Conservation (phyloP, 2,888 invertebrate species). For the Koerneria pararmatus region DNA sequence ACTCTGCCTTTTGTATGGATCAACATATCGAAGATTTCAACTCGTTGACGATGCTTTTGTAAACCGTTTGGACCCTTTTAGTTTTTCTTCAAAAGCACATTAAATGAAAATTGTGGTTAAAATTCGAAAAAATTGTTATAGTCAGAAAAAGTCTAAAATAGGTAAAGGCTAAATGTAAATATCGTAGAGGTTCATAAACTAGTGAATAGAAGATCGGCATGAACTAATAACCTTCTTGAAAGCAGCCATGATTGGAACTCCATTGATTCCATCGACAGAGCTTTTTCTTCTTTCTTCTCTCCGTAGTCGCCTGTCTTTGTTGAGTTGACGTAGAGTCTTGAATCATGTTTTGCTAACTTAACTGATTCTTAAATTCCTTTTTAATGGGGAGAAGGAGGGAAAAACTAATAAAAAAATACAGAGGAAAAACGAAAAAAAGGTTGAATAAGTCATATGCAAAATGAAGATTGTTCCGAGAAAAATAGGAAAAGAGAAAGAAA, state of each 20-base stretch:
- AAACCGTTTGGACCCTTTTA: too few relatives aligned
- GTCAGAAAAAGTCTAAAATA: too few relatives aligned
- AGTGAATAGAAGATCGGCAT: slow-evolving; percentile 2
- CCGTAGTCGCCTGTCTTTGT: slow-evolving; percentile 16
- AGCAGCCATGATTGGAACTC: slow-evolving; percentile 42
- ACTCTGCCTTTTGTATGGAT: too few relatives aligned
- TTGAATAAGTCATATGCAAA: too few relatives aligned
- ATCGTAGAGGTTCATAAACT: background rate
- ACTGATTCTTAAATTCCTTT: too few relatives aligned
- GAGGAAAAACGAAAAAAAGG: too few relatives aligned
- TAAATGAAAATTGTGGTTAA: background rate
- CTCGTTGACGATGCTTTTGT: too few relatives aligned
- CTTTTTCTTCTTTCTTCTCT: slow-evolving; percentile 18
- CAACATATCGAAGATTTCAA: too few relatives aligned
- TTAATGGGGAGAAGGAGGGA: too few relatives aligned
- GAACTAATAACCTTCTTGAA: slow-evolving; percentile 35
- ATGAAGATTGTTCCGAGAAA: too few relatives aligned
- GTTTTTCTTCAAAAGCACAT: too few relatives aligned
- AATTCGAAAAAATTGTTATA: background rate
- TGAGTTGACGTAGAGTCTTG: slow-evolving; percentile 13
- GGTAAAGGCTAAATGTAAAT: background rate
- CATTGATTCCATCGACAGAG: slow-evolving; percentile 15
- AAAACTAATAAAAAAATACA: too few relatives aligned
- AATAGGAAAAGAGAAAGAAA: background rate
- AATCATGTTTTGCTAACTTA: background rate